These are phyloP conservation scores for Reinhardtius hippoglossoides DNA, from an alignment of 2,113 vertebrate genomes.

Conservation along the genomic window DNA sequence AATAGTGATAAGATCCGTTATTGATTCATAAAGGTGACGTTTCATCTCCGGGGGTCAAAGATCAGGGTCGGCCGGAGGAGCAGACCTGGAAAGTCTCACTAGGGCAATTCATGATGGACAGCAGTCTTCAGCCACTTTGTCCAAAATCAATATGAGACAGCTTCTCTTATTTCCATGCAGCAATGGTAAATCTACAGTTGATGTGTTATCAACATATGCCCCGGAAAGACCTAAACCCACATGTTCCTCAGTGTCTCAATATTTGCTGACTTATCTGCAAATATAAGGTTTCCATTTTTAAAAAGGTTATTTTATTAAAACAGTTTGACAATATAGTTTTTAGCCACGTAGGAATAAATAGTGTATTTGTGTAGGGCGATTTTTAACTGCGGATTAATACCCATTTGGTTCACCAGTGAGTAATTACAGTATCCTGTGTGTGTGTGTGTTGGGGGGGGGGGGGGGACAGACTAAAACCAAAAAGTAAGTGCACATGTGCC, in stretches of 20 bases:
- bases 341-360: too few species aligned
- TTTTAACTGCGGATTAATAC: background rate
- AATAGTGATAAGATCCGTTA: constrained; percentile 23
- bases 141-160: background rate
- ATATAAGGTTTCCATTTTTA: too few species aligned
- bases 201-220: too few species aligned
- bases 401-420: background rate
- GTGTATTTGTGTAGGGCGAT: background rate
- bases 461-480: too few species aligned
- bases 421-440: background rate
- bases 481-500: too few species aligned
- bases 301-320: too few species aligned
- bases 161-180: too few species aligned
- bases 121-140: background rate
- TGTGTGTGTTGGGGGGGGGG: too few species aligned
- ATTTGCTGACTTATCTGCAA: too few species aligned
- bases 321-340: background rate
- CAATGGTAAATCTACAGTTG: too few species aligned
- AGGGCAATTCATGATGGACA: background rate
- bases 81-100: background rate
- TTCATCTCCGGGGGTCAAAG: constrained; percentile 27
- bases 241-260: too few species aligned
- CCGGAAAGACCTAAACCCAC: too few species aligned
- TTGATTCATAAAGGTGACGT: constrained; percentile 26
- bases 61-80: constrained; percentile 1